Base-by-base conservation (phyloP, 2,113 vertebrate genomes). In the Bos indicus region DNA sequence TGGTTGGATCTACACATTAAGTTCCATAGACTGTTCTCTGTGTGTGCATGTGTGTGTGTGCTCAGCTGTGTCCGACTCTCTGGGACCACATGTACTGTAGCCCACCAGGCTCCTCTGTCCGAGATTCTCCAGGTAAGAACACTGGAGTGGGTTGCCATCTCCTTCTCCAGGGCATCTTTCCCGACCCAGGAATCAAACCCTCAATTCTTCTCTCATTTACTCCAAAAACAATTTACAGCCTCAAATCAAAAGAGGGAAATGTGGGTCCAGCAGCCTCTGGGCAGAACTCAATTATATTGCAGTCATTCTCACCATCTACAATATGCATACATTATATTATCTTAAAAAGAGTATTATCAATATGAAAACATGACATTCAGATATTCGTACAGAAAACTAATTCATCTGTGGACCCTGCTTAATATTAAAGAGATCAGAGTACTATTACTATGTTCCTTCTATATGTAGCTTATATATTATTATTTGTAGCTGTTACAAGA, bases 321-420 rank as follows among this genome's bases (percentile, higher is more conserved):
- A 78, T 33, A 48, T 59, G 52, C 19, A 33, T 48, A n/a, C 28
- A 51, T 71, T 36, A 21, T 62, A 59, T 88, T 83, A 81, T 74
- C 57, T 88, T 94, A 62, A 78, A n/a, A 87, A 95, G 82, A n/a
- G 57, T 43, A 51, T 54, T 80, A 59, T 60, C 57, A 92, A 80
- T 16, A 67, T 59, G 67, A 90, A 88, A 59, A 84, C 7, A 36
- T 21, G 33, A 78, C 90, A 85, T 67, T 92, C 64, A 87, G 56
- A 80, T 80, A 71, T 33, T 86, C 21, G 26, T 92, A 56, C n/a
- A 85, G 89, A 94, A 71, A 88, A 80, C 26, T 48, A 62, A 71
- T 17, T 92, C 26, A 43, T 48, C 89, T 71, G 14, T 51, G n/a
- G 64, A 52, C 23, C 5, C 64, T 30, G 30, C 67, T 54, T 87